Evolutionary conservation across 2,888 invertebrate genomes (phyloP).

Genomic region (Amorpha juglandis): DNA sequence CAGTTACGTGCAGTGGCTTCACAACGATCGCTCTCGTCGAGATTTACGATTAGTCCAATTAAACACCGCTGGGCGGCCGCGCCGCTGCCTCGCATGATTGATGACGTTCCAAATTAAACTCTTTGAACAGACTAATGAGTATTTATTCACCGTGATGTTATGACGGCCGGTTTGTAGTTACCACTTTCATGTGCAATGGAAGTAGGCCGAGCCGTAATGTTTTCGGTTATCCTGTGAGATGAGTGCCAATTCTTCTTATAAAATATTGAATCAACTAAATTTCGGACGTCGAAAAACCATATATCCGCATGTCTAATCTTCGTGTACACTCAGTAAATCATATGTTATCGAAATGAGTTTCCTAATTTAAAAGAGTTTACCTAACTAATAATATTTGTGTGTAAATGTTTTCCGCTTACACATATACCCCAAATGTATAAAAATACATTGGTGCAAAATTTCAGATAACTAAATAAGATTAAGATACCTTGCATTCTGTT

Average conservation of each 20-base stretch:
- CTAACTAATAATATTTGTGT: no score
- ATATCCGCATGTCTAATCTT: no score
- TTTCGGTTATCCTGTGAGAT: not conserved
- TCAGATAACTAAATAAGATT: no score
- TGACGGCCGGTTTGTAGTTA: constrained; percentile 33
- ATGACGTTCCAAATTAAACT: constrained; percentile 49
- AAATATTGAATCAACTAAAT: no score
- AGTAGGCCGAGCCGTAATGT: not conserved
- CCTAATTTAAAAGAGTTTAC: no score
- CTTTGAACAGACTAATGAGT: constrained; percentile 26
- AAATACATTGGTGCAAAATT: no score
- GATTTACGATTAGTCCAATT: constrained; percentile 60
- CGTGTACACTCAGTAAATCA: no score
- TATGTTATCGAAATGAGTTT: no score
- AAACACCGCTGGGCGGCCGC: constrained; percentile 39
- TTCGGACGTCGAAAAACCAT: no score
- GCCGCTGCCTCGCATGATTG: constrained; percentile 53
- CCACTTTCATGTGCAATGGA: not conserved
- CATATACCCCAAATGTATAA: no score
- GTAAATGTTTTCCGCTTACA: no score
- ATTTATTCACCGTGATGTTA: constrained; percentile 33
- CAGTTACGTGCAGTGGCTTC: not conserved
- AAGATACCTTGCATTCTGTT: not conserved
- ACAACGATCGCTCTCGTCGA: constrained; percentile 32
- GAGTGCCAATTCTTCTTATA: not conserved